phyloP scores from a whole-genome alignment of 2,113 vertebrate genomes.

The Neofelis nebulosa region DNA sequence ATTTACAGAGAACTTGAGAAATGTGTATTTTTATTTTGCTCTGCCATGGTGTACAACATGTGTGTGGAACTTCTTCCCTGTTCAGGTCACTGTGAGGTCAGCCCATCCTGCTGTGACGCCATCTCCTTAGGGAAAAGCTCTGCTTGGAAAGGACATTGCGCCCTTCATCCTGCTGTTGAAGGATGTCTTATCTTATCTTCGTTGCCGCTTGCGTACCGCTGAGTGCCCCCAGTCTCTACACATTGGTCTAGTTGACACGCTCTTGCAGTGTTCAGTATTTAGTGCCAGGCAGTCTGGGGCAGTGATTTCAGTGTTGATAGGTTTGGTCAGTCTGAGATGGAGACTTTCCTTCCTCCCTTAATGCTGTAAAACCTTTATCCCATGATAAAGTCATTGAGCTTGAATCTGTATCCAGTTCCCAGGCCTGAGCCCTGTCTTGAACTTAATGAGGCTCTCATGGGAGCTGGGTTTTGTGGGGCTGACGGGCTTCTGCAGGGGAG shows the following conservation, averaged over 20 bases:
- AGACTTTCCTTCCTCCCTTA: conserved; percentile 24
- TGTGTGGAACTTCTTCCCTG: background rate
- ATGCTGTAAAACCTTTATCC: background rate
- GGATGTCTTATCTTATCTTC: too few relatives aligned
- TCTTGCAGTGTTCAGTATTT: background rate
- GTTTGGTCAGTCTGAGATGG: background rate
- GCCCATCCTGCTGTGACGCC: background rate
- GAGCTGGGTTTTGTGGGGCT: background rate
- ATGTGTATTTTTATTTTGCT: background rate
- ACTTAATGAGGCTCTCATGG: background rate
- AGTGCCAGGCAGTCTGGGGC: background rate
- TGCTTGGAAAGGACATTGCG: background rate
- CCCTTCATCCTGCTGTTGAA: background rate
- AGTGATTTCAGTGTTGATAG: background rate
- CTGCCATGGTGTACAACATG: background rate
- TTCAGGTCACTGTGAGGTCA: background rate
- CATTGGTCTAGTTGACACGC: background rate
- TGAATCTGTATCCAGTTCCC: background rate
- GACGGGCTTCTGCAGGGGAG: background rate
- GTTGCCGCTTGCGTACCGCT: background rate
- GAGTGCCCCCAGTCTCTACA: background rate
- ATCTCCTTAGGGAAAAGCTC: background rate
- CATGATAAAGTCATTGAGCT: background rate
- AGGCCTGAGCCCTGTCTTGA: background rate
- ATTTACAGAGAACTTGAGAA: conserved; percentile 8